phyloP scores from a whole-genome alignment of 2,797 vertebrate genomes.

The Oophaga sylvatica region DNA sequence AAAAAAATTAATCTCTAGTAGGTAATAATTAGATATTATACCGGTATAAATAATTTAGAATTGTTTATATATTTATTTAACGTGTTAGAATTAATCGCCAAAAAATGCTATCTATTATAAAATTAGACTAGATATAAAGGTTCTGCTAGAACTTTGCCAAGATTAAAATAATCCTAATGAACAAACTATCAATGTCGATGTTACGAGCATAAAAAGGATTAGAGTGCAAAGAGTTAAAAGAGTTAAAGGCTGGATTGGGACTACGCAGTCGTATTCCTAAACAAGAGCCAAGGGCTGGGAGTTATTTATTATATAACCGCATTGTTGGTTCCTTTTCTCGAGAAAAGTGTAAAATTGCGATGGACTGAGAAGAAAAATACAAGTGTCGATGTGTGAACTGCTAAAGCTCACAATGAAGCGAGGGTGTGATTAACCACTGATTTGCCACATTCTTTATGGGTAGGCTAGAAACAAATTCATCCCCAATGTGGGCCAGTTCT shows the following conservation, averaged over 20 bases:
- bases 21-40: neutral
- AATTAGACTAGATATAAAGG: too few species aligned
- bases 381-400: constrained; percentile 16
- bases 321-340: constrained; percentile 17
- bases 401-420: constrained; percentile 1
- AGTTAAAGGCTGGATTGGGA: constrained; percentile 7
- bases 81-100: neutral
- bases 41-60: neutral
- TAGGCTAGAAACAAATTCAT: neutral
- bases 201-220: neutral
- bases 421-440: neutral
- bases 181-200: neutral
- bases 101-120: too few species aligned
- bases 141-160: too few species aligned
- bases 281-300: constrained; percentile 12
- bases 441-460: neutral
- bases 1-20: neutral
- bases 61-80: neutral
- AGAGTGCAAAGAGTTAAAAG: neutral
- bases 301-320: constrained; percentile 42
- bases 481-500: neutral
- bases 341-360: neutral
- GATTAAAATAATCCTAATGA: neutral
- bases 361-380: neutral
- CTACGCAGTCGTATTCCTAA: constrained; percentile 17